These are phyloP conservation scores for Galeopsomyia nigrocyanea DNA, from an alignment of 2,888 invertebrate species.

Conservation along the genomic window DNA sequence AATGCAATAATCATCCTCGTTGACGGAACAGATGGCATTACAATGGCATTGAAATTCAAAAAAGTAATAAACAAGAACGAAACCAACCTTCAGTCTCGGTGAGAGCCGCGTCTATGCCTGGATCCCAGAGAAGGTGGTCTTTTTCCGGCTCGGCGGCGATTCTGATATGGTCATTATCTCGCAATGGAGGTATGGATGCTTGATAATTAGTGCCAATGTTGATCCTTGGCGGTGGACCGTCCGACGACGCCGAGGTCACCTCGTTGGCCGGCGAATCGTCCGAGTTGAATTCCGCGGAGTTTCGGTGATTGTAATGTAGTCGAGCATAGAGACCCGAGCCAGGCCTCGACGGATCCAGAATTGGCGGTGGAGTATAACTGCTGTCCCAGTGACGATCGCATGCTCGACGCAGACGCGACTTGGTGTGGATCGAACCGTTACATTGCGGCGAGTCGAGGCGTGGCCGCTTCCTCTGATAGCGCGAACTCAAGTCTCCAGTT, in stretches of 20 bases:
- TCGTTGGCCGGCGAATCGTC: slow-evolving; percentile 66
- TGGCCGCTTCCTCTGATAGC: slow-evolving; percentile 76
- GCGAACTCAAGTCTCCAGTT: slow-evolving; percentile 54
- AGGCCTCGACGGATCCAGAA: slow-evolving; percentile 91
- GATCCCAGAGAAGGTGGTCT: slow-evolving; percentile 90
- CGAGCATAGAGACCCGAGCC: slow-evolving; percentile 85
- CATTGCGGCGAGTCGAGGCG: slow-evolving; percentile 72
- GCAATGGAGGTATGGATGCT: slow-evolving; percentile 79
- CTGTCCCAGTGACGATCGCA: slow-evolving; percentile 68
- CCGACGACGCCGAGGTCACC: slow-evolving; percentile 57
- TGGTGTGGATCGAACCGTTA: slow-evolving; percentile 57
- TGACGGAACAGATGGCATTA: not conserved
- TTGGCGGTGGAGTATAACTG: slow-evolving; percentile 92
- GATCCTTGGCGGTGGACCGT: slow-evolving; percentile 79
- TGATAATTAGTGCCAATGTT: slow-evolving; percentile 92
- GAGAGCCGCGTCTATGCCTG: slow-evolving; percentile 79
- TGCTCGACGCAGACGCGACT: slow-evolving; percentile 65
- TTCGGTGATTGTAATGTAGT: slow-evolving; percentile 66
- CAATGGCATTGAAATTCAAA: not conserved
- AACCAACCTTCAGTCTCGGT: slow-evolving; percentile 81
- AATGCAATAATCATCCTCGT: not conserved
- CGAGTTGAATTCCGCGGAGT: slow-evolving; percentile 63
- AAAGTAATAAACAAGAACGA: slow-evolving; percentile 6
- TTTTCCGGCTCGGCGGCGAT: slow-evolving; percentile 68
- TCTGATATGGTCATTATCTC: slow-evolving; percentile 68